phyloP scores from a whole-genome alignment of 2,888 invertebrate species.

The Vannuccia rotundouncinata region DNA sequence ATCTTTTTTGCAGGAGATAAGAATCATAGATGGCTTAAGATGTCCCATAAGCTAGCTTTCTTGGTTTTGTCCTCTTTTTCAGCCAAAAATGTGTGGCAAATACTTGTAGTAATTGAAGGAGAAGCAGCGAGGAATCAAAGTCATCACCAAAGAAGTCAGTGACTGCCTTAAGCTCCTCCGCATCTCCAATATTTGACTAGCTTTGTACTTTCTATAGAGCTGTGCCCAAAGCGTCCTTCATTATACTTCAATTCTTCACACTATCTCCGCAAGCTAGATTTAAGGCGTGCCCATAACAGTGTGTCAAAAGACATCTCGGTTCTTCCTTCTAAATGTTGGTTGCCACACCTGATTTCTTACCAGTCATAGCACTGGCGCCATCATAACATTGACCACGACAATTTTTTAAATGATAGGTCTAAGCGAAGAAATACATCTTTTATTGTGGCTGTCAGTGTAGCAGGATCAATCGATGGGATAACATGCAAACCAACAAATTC shows the following conservation, averaged over 20 bases:
- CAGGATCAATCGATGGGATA: constrained; percentile 39
- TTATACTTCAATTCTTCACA: not conserved
- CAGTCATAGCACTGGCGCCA: not conserved
- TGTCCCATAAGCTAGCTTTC: not conserved
- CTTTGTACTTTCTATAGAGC: not conserved
- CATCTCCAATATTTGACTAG: not conserved
- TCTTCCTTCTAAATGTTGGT: not conserved
- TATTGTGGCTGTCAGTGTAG: constrained; percentile 39
- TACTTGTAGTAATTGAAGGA: not conserved
- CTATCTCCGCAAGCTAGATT: not conserved
- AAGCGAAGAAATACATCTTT: constrained; percentile 41
- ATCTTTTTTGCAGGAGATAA: not conserved
- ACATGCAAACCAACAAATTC: constrained; percentile 42
- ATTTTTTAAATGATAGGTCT: constrained; percentile 40
- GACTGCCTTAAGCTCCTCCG: not conserved
- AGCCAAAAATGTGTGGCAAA: not conserved
- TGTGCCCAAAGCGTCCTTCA: not conserved
- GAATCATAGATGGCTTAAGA: not conserved
- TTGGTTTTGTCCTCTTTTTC: not conserved
- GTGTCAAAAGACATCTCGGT: not conserved
- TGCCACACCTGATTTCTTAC: constrained; percentile 23
- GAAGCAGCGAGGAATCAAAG: not conserved
- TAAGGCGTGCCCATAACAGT: not conserved
- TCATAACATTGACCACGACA: constrained; percentile 18
- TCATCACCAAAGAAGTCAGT: not conserved